A percentile compares a stretch with the other conserved stretches of the same genome.
Evolutionary conservation across 1,140 invertebrate genomes (phyloP).

Genomic region (Atta cephalotes): DNA sequence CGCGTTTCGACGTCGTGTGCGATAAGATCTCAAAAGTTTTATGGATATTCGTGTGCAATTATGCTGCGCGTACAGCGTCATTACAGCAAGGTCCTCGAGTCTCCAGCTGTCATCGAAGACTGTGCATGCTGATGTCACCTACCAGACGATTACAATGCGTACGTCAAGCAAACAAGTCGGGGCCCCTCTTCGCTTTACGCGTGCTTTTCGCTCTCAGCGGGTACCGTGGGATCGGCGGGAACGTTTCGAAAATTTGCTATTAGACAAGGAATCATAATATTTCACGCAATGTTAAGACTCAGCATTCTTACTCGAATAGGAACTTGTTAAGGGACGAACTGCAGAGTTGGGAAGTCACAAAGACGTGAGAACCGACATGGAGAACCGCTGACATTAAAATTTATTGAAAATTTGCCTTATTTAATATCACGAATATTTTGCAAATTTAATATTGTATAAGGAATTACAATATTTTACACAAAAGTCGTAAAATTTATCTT

Average conservation of each 20-base stretch:
- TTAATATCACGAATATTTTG: neutral
- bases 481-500: neutral
- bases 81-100: constrained; percentile 54
- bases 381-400: neutral
- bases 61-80: constrained; percentile 56
- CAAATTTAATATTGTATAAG: constrained; percentile 3
- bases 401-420: neutral
- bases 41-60: constrained; percentile 59
- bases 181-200: neutral
- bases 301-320: neutral
- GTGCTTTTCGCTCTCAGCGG: constrained; percentile 46
- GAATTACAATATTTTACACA: neutral
- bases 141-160: constrained; percentile 51
- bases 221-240: constrained; percentile 36
- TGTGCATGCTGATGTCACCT: constrained; percentile 58
- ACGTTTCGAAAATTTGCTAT: constrained; percentile 36
- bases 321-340: constrained; percentile 16
- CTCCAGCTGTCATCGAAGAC: constrained; percentile 69
- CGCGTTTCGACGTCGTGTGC: constrained; percentile 49
- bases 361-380: neutral
- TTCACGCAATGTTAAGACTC: constrained; percentile 42
- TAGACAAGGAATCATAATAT: constrained; percentile 50
- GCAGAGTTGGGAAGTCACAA: neutral
- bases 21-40: constrained; percentile 68
- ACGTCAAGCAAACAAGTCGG: constrained; percentile 12